A percentile compares a stretch with the other conserved stretches of the same genome.
These are phyloP conservation scores for Aphaenogaster floridana DNA, from an alignment of 1,140 invertebrate species.

Conservation along the genomic window DNA sequence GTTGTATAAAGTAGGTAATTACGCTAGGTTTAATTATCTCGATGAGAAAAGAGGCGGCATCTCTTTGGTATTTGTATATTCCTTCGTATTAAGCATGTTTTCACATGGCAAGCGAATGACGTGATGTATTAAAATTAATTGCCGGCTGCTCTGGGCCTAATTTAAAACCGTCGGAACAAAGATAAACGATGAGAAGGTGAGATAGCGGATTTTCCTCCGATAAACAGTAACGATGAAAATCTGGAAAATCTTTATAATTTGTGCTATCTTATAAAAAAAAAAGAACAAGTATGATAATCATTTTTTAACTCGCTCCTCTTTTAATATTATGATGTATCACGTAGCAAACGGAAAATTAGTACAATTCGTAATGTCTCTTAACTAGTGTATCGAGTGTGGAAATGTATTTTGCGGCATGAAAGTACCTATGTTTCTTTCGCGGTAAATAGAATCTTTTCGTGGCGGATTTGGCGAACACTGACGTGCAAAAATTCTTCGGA, in stretches of 20 bases:
- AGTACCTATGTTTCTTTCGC: slow-evolving; percentile 52
- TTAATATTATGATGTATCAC: slow-evolving; percentile 44
- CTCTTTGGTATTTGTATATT: slow-evolving; percentile 75
- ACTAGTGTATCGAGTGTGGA: slow-evolving; percentile 26
- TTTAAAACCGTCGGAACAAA: slow-evolving; percentile 54
- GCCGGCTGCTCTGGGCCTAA: slow-evolving; percentile 76
- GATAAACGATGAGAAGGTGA: neutral
- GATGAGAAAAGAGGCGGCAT: slow-evolving; percentile 66
- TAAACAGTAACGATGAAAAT: slow-evolving; percentile 20
- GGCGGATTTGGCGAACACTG: neutral
- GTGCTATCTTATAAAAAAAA: slow-evolving; percentile 5
- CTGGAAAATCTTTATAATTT: slow-evolving; percentile 38
- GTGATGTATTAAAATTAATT: slow-evolving; percentile 65
- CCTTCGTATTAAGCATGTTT: slow-evolving; percentile 68
- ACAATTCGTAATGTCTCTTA: slow-evolving; percentile 48
- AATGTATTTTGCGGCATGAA: slow-evolving; percentile 52
- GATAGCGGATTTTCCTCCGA: neutral
- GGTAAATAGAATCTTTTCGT: slow-evolving; percentile 6
- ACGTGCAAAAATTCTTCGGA: neutral
- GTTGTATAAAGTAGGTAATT: slow-evolving; percentile 81
- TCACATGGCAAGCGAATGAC: slow-evolving; percentile 62
- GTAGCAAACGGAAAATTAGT: slow-evolving; percentile 35
- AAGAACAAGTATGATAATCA: slow-evolving; percentile 24
- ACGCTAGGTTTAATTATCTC: slow-evolving; percentile 74
- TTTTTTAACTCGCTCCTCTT: slow-evolving; percentile 44